Evolutionary conservation across 2,888 invertebrate species (phyloP), one percentile per base, ranked within the genome.

Genomic region (Lingula anatina): DNA sequence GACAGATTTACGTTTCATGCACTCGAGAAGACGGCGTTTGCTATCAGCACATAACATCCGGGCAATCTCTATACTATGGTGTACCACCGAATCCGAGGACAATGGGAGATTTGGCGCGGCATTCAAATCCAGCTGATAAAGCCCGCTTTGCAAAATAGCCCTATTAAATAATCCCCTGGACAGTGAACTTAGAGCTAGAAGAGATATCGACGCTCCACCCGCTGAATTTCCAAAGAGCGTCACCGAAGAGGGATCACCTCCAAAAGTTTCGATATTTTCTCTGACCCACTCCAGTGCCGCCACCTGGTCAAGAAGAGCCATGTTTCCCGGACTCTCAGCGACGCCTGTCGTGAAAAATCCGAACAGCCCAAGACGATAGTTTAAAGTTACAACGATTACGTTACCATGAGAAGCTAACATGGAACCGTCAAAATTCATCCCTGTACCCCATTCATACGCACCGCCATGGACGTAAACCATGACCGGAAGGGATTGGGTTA

Each of bases 391-490:
- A 2, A 53, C 50, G 12, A 55, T 37, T 27, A 53, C 50, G 12
- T 53, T 46, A 15, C 50, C 48, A 15, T 24, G 7, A 2, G 39
- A 45, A 20, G 50, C 35, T 12, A 53, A 15, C 15, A 65, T 62
- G 68, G 88, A 88, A 23, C 53, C 61, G 42, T 60, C 50, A 38
- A 55, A 59, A 0, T 54, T 18, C 25, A 90, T 90, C 41, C 90
- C 87, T 25, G 91, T 90, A 35, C 93, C 93, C 66, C 88, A 88
- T 88, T 90, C 90, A 77, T 89, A 93, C 26, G 90, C 90, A 5
- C 92, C 93, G 1, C 92, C 92, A 75, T 92, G 91, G 65, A 92
- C 89, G 92, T 92, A 93, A 44, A 92, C 86, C 57, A 92, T 80
- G 66, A 92, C 86, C 2, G 42, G 42, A n/a, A n/a, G n/a, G n/a